Conservation (phyloP, 2,888 invertebrate species). For the Drosophila nigricruria region DNA sequence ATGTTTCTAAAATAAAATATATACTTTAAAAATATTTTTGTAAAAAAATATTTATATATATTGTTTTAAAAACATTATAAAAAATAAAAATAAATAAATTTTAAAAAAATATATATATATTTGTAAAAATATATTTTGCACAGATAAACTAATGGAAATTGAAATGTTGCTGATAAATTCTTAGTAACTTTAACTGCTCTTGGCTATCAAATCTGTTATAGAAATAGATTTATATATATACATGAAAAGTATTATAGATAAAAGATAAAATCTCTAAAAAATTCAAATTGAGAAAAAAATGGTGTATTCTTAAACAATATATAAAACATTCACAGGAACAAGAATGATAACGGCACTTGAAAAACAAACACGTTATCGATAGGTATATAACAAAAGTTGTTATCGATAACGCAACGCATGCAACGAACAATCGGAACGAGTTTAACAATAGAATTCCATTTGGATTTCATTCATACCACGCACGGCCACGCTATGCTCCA, state of each 20-base stretch:
- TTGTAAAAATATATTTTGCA: no score
- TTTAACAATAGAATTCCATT: conserved; percentile 38
- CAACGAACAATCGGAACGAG: conserved; percentile 38
- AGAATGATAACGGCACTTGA: not conserved
- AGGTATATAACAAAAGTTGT: not conserved
- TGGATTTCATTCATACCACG: conserved; percentile 61
- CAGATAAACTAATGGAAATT: no score
- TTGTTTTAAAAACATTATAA: no score
- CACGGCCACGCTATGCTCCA: conserved; percentile 89
- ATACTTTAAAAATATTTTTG: not conserved
- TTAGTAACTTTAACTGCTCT: no score
- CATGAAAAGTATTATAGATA: not conserved
- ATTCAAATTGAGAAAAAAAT: not conserved
- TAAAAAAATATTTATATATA: not conserved
- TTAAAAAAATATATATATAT: no score
- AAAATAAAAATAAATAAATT: no score
- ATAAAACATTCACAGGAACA: conserved; percentile 2
- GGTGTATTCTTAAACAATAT: not conserved
- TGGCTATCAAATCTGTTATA: not conserved
- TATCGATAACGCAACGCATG: conserved; percentile 40
- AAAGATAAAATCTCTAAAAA: not conserved
- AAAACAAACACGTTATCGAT: conserved; percentile 9
- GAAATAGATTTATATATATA: not conserved
- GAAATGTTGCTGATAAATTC: no score
- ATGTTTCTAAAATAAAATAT: not conserved